These are phyloP conservation scores for Caenorhabditis tropicalis DNA, from an alignment of 1,140 invertebrate species.

Conservation along the genomic window DNA sequence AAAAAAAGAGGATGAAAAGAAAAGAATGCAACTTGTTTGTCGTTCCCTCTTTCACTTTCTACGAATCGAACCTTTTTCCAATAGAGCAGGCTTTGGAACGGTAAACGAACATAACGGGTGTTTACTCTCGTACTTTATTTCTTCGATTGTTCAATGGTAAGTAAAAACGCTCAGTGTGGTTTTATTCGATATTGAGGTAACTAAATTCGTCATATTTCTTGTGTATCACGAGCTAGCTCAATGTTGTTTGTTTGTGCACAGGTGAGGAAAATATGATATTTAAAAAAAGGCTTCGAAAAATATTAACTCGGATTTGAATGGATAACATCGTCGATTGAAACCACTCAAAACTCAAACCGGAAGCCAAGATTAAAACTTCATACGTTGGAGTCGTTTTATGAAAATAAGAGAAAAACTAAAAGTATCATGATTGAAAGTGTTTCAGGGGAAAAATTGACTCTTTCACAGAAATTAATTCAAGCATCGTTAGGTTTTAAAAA, in stretches of 20 bases:
- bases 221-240: not conserved
- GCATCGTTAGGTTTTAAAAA: no score
- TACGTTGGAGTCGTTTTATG: no score
- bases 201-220: not conserved
- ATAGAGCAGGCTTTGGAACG: not conserved
- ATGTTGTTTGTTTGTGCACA: not conserved
- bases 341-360: not conserved
- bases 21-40: slow-evolving; percentile 33
- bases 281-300: not conserved
- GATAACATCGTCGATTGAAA: not conserved
- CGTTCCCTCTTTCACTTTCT: not conserved
- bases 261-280: not conserved
- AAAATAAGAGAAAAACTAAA: no score
- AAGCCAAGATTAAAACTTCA: no score
- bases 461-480: no score
- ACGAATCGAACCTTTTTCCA: not conserved
- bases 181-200: not conserved
- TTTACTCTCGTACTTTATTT: not conserved
- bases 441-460: no score
- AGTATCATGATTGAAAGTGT: no score
- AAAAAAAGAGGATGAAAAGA: not conserved
- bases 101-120: not conserved
- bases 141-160: not conserved
- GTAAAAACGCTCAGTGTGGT: not conserved
- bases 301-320: not conserved